Base-by-base conservation (phyloP, 2,888 invertebrate genomes). In the Serripes groenlandicus region DNA sequence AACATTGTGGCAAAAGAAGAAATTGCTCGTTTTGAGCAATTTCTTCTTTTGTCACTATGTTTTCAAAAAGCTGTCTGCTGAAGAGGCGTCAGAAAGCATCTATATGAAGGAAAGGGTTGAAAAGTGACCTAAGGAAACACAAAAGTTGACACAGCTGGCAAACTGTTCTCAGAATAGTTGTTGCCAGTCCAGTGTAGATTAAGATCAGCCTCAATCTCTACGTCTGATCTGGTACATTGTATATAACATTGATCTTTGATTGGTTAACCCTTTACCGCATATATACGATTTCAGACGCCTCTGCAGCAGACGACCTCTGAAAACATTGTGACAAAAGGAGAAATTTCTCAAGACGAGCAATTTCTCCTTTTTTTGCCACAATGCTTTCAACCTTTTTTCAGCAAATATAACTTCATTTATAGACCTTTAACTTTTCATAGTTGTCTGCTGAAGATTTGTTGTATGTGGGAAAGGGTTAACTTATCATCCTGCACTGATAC, bases 1-100 rank as follows among this genome's bases (percentile, higher is more conserved):
- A 37, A 34, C 35, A 64, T 64, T 35, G 35, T 64, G 64, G 26
- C 1, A 64, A 64, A 64, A 35, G 37, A 11, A 64, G 64, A 37
- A 64, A 64, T 35, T 64, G 34, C 37, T 64, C 5, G n/a, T 35
- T 1, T n/a, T 37, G 3, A 23, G 34, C 5, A 64, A 2, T 62
- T 62, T 30, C 62, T 62, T n/a, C 62, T 32, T 62, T 62, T 62
- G 3, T 32, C 4, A 62, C 30, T 5, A 9, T 11, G 23, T 23
- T 23, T 60, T 9, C 30, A 28, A 30, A 60, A 30, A 15, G 42
- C 42, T 42, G n/a, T 42, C 42, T 42, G 9, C 15, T 15, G 42
- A 11, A 42, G 42, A 15, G 42, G 7, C 42, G 42, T 15, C 15
- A 42, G 15, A 42, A 42, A 15, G 7, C 15, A 15, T 7, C 9